Conservation (phyloP, 1,140 invertebrate species). For the Ips nitidus region DNA sequence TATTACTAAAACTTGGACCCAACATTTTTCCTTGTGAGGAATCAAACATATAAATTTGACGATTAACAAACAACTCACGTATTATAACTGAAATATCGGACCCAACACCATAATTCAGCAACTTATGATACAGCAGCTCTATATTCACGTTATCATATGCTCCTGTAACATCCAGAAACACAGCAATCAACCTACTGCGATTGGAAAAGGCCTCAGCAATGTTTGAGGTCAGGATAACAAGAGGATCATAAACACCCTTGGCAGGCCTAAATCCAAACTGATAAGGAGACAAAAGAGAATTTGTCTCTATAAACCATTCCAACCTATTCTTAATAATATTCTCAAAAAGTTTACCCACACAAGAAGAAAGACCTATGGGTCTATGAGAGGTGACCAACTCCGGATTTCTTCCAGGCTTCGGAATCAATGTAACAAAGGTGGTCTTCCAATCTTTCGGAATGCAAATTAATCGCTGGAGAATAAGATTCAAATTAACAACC, state of each 20-base stretch:
- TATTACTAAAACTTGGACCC: neutral
- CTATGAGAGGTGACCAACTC: too few species aligned
- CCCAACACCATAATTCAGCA: neutral
- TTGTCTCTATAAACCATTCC: too few species aligned
- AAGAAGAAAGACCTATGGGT: too few species aligned
- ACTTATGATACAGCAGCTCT: neutral
- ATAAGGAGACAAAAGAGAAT: too few species aligned
- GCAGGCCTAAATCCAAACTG: slow-evolving; percentile 8
- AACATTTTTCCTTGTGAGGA: neutral
- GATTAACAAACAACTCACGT: neutral
- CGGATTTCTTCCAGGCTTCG: too few species aligned
- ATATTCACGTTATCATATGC: slow-evolving; percentile 11
- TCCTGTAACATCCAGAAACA: slow-evolving; percentile 2
- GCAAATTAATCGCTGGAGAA: too few species aligned
- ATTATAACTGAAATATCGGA: neutral
- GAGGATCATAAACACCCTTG: neutral
- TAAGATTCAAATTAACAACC: too few species aligned
- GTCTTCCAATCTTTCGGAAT: too few species aligned
- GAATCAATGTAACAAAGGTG: too few species aligned
- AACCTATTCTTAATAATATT: too few species aligned
- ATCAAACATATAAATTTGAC: slow-evolving; percentile 3
- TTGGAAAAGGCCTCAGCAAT: neutral
- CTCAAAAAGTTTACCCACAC: too few species aligned
- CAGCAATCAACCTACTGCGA: neutral
- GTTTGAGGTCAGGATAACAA: neutral